phyloP scores from a whole-genome alignment of 2,888 invertebrate species.

The Camponotus fellah region DNA sequence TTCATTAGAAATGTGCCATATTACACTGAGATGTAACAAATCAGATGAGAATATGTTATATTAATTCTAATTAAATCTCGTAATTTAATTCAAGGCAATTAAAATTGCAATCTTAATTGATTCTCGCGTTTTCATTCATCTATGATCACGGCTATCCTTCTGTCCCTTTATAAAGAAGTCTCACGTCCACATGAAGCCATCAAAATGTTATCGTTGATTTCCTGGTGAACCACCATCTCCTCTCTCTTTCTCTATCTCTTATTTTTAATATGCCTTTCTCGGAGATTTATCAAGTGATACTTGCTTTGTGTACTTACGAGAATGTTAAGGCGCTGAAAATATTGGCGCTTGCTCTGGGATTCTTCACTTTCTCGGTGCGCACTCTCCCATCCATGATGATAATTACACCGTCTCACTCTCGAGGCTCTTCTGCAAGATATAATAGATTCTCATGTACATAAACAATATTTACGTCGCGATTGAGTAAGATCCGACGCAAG shows the following conservation, averaged over 20 bases:
- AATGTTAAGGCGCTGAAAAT: conserved; percentile 87
- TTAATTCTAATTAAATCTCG: background rate
- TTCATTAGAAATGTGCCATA: no score
- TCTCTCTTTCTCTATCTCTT: background rate
- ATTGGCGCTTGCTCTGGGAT: conserved; percentile 87
- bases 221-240: background rate
- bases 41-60: background rate
- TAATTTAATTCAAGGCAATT: background rate
- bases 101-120: background rate
- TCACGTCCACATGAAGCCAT: background rate
- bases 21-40: no score
- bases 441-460: background rate
- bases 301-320: conserved; percentile 85
- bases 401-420: conserved; percentile 5
- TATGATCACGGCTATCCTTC: no score
- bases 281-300: background rate
- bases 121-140: background rate
- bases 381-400: conserved; percentile 82
- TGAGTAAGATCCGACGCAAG: background rate
- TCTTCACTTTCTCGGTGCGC: conserved; percentile 81
- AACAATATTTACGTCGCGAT: background rate
- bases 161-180: background rate
- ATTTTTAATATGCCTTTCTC: background rate
- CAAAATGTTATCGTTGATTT: background rate
- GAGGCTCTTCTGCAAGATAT: conserved; percentile 40